Conservation (phyloP, 1,140 invertebrate genomes). For the Temnothorax nylanderi region DNA sequence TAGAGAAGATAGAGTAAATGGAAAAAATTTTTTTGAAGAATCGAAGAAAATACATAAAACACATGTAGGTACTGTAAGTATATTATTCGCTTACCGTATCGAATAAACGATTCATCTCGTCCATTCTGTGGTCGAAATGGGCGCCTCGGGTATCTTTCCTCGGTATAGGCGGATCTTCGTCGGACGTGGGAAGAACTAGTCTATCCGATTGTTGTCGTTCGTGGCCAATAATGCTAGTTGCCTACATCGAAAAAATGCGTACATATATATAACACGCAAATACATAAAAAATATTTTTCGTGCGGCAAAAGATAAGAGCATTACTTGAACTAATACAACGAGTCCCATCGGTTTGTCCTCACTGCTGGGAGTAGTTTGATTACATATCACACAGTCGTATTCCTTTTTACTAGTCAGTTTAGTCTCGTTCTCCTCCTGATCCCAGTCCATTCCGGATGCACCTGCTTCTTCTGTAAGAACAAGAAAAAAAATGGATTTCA, state of each 20-base stretch:
- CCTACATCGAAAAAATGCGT: slow-evolving; percentile 83
- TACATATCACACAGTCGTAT: slow-evolving; percentile 98
- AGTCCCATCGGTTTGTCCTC: slow-evolving; percentile 95
- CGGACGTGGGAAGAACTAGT: slow-evolving; percentile 88
- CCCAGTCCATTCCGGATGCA: slow-evolving; percentile 89
- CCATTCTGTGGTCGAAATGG: slow-evolving; percentile 89
- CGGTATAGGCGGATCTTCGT: slow-evolving; percentile 87
- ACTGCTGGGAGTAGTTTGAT: slow-evolving; percentile 94
- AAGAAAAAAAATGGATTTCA: neutral
- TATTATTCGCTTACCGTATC: slow-evolving; percentile 87
- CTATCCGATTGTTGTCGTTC: slow-evolving; percentile 88
- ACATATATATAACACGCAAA: slow-evolving; percentile 50
- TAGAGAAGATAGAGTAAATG: neutral
- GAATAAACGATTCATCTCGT: slow-evolving; percentile 91
- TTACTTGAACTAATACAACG: slow-evolving; percentile 94
- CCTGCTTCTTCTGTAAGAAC: slow-evolving; percentile 83
- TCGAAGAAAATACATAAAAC: neutral
- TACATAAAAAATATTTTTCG: neutral
- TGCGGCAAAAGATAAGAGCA: slow-evolving; percentile 52
- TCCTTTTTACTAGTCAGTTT: slow-evolving; percentile 89
- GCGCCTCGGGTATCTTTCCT: slow-evolving; percentile 87
- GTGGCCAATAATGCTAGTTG: slow-evolving; percentile 93
- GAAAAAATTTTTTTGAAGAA: neutral
- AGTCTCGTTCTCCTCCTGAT: slow-evolving; percentile 86
- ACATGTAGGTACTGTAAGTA: neutral